phyloP scores from a whole-genome alignment of 30 jellyfish, hydroid and myxozoan genomes.

The Nemopilema nomurai region DNA sequence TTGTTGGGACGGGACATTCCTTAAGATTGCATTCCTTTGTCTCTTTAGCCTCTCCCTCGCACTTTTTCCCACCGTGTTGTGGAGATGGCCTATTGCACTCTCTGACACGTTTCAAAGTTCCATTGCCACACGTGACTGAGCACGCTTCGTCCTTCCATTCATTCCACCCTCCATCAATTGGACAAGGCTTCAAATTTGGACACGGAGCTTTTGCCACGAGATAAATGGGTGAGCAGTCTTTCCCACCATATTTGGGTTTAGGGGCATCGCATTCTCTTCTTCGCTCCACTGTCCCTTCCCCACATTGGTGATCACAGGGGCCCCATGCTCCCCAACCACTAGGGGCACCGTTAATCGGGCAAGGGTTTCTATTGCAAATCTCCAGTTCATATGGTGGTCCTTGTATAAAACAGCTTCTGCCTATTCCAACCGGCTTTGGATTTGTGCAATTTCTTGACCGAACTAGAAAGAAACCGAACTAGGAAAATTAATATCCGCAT shows the following conservation, averaged over 20 bases:
- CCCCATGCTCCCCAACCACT: conserved; percentile 59
- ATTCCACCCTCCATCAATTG: conserved; percentile 51
- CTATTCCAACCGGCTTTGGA: conserved; percentile 54
- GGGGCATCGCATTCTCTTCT: conserved; percentile 47
- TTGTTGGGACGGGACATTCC: conserved; percentile 42
- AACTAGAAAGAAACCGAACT: conserved; percentile 6
- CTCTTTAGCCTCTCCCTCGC: conserved; percentile 53
- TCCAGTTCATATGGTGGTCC: conserved; percentile 42
- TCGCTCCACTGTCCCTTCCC: conserved; percentile 21
- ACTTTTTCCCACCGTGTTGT: conserved; percentile 47
- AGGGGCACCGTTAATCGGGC: conserved; percentile 54
- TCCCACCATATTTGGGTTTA: conserved; percentile 44
- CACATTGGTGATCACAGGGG: conserved; percentile 54
- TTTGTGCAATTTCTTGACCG: conserved; percentile 44
- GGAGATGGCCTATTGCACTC: conserved; percentile 58
- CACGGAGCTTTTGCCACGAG: conserved; percentile 12
- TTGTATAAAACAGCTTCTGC: conserved; percentile 8
- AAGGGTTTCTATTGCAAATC: conserved; percentile 2
- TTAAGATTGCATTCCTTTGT: conserved; percentile 11
- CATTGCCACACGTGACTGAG: conserved; percentile 64
- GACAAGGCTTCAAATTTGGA: neutral
- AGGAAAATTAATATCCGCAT: neutral
- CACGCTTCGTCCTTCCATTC: conserved; percentile 24
- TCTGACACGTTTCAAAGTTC: conserved; percentile 29
- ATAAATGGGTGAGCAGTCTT: neutral